Base-by-base conservation (phyloP, 2,888 invertebrate genomes). In the Leptinotarsa rubiginosa region DNA sequence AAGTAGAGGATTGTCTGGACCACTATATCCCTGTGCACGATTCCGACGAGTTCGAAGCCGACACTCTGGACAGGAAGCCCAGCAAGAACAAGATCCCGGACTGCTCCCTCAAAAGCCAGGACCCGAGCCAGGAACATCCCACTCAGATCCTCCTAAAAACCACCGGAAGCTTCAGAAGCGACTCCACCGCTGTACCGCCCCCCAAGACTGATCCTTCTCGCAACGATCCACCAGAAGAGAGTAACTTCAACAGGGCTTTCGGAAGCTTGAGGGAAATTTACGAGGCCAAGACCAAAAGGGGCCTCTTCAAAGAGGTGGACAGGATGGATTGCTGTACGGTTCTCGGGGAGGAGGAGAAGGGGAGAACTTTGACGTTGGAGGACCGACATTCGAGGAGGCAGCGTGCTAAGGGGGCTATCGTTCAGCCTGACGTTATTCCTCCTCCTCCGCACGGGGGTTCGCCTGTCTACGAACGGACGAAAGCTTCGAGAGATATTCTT, bases 1-100 rank as follows among this genome's bases (percentile, higher is more conserved):
- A 95, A 88, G 94, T 96, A 0, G 93, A 94, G 84, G 95, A 95
- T 85, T 92, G 94, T 22, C 93, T 95, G 0, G 93, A 93, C 81
- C 93, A 95, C 83, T 93, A 93, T 79, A 91, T 93, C 10, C 91
- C 91, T 83, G 92, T 94, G 67, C 91, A 94, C 73, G 96, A 96
- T 83, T 95, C 95, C 2, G 95, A 95, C 81, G 93, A 92, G 71
- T 96, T 95, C 82, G 96, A 96, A 86, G 95, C 96, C 0, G 96
- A 96, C 80, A 96, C 96, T 0, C 89, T 96, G 72, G 96, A 96
- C 83, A 90, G 96, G 41, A 95, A 95, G 84, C 92, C 93, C 62
- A 91, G 89, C 85, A 91, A 76, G 64, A 72, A 56, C 10, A 62
- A 59, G 16, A 49, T 52, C 7, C 56, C 73, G 31, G 66, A 59